Conservation (phyloP, 2,113 vertebrate species). For the Buteo buteo region DNA sequence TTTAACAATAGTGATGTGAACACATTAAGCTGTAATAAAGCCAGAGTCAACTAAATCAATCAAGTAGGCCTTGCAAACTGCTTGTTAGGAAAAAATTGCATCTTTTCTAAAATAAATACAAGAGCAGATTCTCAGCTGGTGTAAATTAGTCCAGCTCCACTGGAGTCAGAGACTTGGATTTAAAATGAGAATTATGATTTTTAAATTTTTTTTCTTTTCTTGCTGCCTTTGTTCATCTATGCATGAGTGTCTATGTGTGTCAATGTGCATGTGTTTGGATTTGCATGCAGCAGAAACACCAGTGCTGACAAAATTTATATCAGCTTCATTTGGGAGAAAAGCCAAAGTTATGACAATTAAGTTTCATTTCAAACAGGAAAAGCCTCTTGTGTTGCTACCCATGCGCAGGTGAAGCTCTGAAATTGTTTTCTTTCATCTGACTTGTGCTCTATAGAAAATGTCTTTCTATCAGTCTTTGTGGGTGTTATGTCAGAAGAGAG, state of each 20-base stretch:
- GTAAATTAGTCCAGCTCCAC: constrained; percentile 56
- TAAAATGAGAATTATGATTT: constrained; percentile 1
- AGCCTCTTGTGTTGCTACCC: neutral
- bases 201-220: neutral
- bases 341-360: neutral
- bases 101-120: constrained; percentile 66
- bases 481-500: neutral
- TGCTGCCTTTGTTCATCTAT: constrained; percentile 20
- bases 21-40: constrained; percentile 63
- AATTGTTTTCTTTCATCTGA: neutral
- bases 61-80: constrained; percentile 57
- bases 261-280: neutral
- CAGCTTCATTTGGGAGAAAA: neutral
- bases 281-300: neutral
- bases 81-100: constrained; percentile 63
- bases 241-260: neutral
- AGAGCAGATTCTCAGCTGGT: constrained; percentile 58
- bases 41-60: constrained; percentile 66
- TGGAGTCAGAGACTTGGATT: constrained; percentile 42
- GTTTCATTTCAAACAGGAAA: constrained; percentile 4
- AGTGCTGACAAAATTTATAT: neutral
- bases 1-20: constrained; percentile 66
- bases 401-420: neutral
- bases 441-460: neutral
- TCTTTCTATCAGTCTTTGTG: neutral